Evolutionary conservation across 2,888 invertebrate genomes (phyloP).

Genomic region (Clunio marinus): DNA sequence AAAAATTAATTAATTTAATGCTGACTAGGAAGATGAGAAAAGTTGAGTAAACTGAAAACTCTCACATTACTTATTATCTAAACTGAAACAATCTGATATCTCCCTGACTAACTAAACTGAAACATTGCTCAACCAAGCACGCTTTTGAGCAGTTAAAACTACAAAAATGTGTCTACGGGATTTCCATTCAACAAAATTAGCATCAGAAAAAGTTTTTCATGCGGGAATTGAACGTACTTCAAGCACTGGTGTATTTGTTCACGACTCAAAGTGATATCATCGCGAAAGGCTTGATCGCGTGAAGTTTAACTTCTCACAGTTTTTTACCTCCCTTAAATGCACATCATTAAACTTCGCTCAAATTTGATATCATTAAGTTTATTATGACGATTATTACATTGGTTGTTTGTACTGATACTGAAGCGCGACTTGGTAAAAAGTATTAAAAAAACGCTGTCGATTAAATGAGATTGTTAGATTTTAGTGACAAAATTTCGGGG

Average conservation of each 20-base stretch:
- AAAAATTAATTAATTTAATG: conserved; percentile 2
- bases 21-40: background rate
- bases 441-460: too few species aligned
- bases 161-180: background rate
- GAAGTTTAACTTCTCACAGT: background rate
- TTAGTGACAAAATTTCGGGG: too few species aligned
- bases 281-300: background rate
- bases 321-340: background rate
- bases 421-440: too few species aligned
- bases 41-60: background rate
- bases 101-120: too few species aligned
- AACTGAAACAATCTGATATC: too few species aligned
- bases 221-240: too few species aligned
- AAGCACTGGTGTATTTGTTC: too few species aligned
- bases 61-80: too few species aligned
- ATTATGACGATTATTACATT: background rate
- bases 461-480: too few species aligned
- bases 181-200: conserved; percentile 1
- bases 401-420: too few species aligned
- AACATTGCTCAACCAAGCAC: background rate
- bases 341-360: too few species aligned
- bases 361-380: background rate
- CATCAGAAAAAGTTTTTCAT: conserved; percentile 1
- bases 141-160: background rate
- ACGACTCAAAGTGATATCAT: too few species aligned